Evolutionary conservation across 2,888 invertebrate genomes (phyloP).

Genomic region (Embidobia sp.): DNA sequence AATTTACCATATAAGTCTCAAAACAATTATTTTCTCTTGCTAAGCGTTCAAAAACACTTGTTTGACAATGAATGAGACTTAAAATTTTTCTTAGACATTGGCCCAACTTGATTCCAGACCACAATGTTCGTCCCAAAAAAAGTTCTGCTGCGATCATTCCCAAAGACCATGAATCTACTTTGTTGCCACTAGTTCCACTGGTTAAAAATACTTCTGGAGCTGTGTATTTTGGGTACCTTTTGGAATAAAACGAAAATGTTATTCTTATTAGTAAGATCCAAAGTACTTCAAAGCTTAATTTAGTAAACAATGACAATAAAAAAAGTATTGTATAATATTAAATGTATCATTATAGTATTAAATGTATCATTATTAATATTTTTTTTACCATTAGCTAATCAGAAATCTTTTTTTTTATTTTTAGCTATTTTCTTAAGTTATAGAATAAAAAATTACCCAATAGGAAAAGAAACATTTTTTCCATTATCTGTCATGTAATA

Average conservation of each 20-base stretch:
- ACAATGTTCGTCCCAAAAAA: conserved; percentile 86
- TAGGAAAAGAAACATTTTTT: conserved; percentile 93
- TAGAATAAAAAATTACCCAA: conserved; percentile 84
- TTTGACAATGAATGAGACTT: conserved; percentile 86
- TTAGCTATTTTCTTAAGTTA: too few species aligned
- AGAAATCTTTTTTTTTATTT: too few species aligned
- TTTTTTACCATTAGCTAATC: too few species aligned
- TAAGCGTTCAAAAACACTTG: conserved; percentile 86
- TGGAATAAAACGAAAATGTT: conserved; percentile 9
- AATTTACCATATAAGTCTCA: conserved; percentile 84
- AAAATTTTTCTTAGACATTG: conserved; percentile 89
- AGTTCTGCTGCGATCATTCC: conserved; percentile 95
- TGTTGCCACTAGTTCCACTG: conserved; percentile 85
- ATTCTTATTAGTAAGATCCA: too few species aligned
- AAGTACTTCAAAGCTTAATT: too few species aligned
- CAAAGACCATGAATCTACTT: conserved; percentile 96
- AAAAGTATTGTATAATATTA: too few species aligned
- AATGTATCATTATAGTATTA: too few species aligned
- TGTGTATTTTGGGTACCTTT: conserved; percentile 87
- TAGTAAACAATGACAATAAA: too few species aligned
- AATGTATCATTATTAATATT: too few species aligned
- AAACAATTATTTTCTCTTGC: conserved; percentile 90
- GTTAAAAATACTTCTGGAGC: conserved; percentile 91
- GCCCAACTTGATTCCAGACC: conserved; percentile 89
- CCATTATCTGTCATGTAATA: conserved; percentile 95